These are phyloP conservation scores for Parascotia fuliginaria DNA, from an alignment of 2,888 invertebrate genomes.

Conservation along the genomic window DNA sequence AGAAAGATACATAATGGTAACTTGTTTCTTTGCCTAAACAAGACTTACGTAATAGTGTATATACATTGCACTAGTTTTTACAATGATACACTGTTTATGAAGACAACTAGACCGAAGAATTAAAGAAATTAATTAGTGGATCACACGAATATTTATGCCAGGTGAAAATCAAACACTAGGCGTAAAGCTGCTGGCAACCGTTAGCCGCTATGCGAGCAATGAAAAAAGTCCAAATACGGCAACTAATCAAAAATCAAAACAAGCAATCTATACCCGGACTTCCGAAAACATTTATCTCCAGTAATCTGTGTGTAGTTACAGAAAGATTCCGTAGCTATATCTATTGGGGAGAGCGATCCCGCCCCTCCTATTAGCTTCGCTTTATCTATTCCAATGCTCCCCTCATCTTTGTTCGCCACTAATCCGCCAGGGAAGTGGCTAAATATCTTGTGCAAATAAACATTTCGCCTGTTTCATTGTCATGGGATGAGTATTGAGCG, in stretches of 20 bases:
- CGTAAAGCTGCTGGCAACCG: too few species aligned
- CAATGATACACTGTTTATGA: too few species aligned
- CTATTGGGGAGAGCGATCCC: slow-evolving; percentile 60
- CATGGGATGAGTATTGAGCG: slow-evolving; percentile 70
- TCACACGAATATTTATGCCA: too few species aligned
- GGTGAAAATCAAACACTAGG: too few species aligned
- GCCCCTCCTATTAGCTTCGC: slow-evolving; percentile 79
- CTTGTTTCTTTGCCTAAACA: too few species aligned
- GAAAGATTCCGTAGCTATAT: slow-evolving; percentile 65
- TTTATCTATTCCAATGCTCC: slow-evolving; percentile 70
- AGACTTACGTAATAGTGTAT: too few species aligned
- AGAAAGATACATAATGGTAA: too few species aligned
- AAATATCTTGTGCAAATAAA: slow-evolving; percentile 86
- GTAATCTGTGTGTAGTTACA: slow-evolving; percentile 74
- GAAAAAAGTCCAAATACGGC: too few species aligned
- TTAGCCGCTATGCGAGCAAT: too few species aligned
- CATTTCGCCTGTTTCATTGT: slow-evolving; percentile 77
- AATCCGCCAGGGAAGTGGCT: slow-evolving; percentile 84
- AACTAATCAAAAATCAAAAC: slow-evolving; percentile 32
- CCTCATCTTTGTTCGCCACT: slow-evolving; percentile 75
- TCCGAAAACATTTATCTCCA: slow-evolving; percentile 42
- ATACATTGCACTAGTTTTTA: too few species aligned
- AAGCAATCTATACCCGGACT: slow-evolving; percentile 24
- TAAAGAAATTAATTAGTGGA: too few species aligned
- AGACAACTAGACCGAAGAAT: too few species aligned